Conservation (phyloP, 2,888 invertebrate species). For the Toxonevra muliebris region DNA sequence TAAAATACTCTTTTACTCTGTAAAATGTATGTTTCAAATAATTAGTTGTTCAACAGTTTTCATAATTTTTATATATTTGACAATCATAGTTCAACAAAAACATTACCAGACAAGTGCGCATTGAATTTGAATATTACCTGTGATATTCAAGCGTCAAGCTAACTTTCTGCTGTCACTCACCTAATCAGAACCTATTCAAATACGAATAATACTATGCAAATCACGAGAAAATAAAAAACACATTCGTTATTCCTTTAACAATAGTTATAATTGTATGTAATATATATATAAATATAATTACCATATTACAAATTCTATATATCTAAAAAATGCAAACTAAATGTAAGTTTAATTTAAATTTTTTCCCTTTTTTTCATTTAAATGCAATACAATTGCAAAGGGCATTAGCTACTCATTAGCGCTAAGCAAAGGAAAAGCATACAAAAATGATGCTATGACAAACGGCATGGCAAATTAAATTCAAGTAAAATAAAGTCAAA, state of each 20-base stretch:
- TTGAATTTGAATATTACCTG: no score
- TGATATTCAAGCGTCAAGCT: no score
- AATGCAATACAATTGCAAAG: constrained; percentile 20
- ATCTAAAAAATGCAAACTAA: constrained; percentile 30
- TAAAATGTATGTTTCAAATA: no score
- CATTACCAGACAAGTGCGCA: no score
- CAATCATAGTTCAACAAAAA: no score
- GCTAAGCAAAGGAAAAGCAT: constrained; percentile 12
- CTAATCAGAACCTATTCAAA: no score
- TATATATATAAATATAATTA: constrained; percentile 20
- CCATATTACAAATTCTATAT: constrained; percentile 24
- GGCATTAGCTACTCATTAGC: no score
- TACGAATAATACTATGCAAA: no score
- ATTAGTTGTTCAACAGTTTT: no score
- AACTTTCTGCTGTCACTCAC: no score
- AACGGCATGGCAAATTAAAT: constrained; percentile 14
- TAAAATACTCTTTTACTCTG: no score
- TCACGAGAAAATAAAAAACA: neutral
- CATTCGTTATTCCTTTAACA: constrained; percentile 9
- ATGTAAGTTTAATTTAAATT: constrained; percentile 12
- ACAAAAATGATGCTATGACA: constrained; percentile 5
- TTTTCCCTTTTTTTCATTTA: neutral
- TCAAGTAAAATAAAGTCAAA: constrained; percentile 1
- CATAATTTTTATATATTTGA: no score
- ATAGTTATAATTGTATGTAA: constrained; percentile 12